Percentiles rank a stretch among this genome's conserved stretches.
Conservation (phyloP, 2,113 vertebrate genomes). For the Crocuta crocuta region DNA sequence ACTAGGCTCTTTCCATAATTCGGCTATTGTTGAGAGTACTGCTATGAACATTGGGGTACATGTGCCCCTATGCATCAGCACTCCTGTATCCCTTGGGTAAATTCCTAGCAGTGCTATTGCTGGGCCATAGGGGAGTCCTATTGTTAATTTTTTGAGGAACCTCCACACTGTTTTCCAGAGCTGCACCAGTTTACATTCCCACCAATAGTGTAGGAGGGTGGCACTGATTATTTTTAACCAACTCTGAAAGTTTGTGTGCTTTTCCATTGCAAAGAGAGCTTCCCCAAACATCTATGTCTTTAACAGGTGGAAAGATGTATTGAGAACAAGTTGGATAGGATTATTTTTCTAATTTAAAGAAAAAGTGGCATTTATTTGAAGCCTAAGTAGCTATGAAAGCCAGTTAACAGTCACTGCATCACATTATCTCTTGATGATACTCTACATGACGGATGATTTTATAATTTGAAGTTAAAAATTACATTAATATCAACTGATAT, state of each 20-base stretch:
- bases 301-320: slow-evolving; percentile 84
- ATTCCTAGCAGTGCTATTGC: no score
- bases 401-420: slow-evolving; percentile 70
- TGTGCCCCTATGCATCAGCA: no score
- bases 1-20: no score
- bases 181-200: no score
- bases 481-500: slow-evolving; percentile 76
- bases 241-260: slow-evolving; percentile 79
- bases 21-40: no score
- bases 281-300: slow-evolving; percentile 71
- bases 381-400: slow-evolving; percentile 79
- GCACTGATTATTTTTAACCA: slow-evolving; percentile 81
- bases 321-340: slow-evolving; percentile 77
- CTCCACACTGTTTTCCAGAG: no score
- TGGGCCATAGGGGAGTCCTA: no score
- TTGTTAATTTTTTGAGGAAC: no score
- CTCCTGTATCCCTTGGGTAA: no score
- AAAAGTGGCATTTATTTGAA: slow-evolving; percentile 83
- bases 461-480: slow-evolving; percentile 76
- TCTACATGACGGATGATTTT: slow-evolving; percentile 73
- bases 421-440: slow-evolving; percentile 73
- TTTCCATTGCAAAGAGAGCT: slow-evolving; percentile 82
- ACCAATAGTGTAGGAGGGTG: not conserved
- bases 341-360: slow-evolving; percentile 77
- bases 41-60: no score